Evolutionary conservation across 2,113 vertebrate species (phyloP).

Genomic region (Notiomystis cincta): DNA sequence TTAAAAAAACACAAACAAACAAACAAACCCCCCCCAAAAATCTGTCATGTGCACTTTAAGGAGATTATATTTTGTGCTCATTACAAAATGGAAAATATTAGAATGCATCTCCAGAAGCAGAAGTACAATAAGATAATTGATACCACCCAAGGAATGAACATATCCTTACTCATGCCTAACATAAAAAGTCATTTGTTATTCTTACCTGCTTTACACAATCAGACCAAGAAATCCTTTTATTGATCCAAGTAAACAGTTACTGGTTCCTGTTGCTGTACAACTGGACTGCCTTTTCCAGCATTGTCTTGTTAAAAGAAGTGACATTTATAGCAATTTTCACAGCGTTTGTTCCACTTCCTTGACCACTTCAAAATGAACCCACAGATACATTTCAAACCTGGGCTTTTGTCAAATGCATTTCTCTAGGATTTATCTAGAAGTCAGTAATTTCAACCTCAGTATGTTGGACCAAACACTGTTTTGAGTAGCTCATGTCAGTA

Average conservation of each 20-base stretch:
- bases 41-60: neutral
- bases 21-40: neutral
- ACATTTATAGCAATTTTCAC: neutral
- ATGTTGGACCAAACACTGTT: neutral
- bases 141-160: neutral
- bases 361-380: neutral
- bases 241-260: neutral
- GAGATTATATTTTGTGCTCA: neutral
- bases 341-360: neutral
- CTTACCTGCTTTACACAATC: neutral
- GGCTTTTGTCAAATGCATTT: neutral
- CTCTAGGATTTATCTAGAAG: neutral
- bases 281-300: neutral
- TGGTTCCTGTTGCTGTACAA: neutral
- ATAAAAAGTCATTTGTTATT: neutral
- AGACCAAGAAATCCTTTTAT: neutral
- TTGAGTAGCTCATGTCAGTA: neutral
- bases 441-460: neutral
- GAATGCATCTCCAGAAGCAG: neutral
- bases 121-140: neutral
- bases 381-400: neutral
- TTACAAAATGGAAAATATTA: neutral
- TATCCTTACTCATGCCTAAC: neutral
- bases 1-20: neutral
- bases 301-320: neutral